A percentile compares a stretch with the other conserved stretches of the same genome.
Evolutionary conservation across 2,113 vertebrate species (phyloP).

Genomic region (Melospiza melodia): DNA sequence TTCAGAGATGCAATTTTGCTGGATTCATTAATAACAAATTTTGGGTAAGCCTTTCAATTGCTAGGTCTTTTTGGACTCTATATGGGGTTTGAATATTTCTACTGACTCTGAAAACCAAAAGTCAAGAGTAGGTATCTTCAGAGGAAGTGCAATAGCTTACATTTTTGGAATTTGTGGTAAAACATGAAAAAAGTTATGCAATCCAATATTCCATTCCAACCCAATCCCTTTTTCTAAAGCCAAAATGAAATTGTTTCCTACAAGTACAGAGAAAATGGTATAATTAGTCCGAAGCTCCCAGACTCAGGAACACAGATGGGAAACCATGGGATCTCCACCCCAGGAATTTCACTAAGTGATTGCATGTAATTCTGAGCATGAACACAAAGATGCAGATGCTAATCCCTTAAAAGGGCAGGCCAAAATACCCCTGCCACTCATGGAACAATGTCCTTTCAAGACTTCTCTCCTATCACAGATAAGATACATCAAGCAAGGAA

Average conservation of each 20-base stretch:
- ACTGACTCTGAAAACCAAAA: not conserved
- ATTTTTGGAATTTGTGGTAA: slow-evolving; percentile 37
- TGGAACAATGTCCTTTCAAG: not conserved
- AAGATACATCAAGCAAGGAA: not conserved
- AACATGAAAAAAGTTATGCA: slow-evolving; percentile 34
- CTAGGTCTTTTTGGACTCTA: not conserved
- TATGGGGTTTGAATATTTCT: not conserved
- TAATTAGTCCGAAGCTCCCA: slow-evolving; percentile 59
- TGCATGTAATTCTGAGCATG: slow-evolving; percentile 11
- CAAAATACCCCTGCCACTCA: not conserved
- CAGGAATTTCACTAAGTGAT: slow-evolving; percentile 44
- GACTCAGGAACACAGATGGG: slow-evolving; percentile 44
- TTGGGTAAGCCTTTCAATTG: not conserved
- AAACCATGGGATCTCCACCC: slow-evolving; percentile 30
- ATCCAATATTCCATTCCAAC: slow-evolving; percentile 30
- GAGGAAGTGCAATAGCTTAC: slow-evolving; percentile 34
- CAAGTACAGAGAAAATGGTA: slow-evolving; percentile 20
- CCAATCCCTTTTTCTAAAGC: slow-evolving; percentile 38
- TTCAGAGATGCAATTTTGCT: not conserved
- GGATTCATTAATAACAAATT: not conserved
- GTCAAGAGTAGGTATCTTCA: slow-evolving; percentile 38
- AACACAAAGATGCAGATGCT: slow-evolving; percentile 38
- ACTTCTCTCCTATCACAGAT: not conserved
- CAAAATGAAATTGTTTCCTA: slow-evolving; percentile 60
- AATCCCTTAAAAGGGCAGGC: not conserved